These are phyloP conservation scores for Noctua pronuba DNA, from an alignment of 2,888 invertebrate genomes.

Conservation along the genomic window DNA sequence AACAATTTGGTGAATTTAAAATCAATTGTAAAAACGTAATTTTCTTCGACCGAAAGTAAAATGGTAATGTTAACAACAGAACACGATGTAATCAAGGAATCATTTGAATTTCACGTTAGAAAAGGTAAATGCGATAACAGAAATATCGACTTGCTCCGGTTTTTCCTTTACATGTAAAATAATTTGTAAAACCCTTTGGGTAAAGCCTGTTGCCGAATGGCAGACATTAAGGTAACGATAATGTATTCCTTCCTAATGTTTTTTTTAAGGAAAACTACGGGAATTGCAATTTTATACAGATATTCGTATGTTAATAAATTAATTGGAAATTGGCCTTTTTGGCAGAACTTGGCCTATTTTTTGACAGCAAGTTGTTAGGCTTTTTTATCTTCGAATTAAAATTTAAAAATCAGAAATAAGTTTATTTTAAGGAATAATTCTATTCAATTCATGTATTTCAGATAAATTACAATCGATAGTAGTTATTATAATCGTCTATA, in stretches of 20 bases:
- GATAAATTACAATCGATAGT: too few relatives aligned
- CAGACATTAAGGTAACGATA: constrained; percentile 26
- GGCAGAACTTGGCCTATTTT: not conserved
- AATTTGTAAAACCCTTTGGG: constrained; percentile 43
- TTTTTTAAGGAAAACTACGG: constrained; percentile 18
- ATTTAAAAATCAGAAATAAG: not conserved
- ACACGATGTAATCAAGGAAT: constrained; percentile 36
- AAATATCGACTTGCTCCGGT: constrained; percentile 34
- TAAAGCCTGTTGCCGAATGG: constrained; percentile 38
- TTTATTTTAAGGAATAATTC: not conserved
- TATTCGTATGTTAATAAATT: not conserved
- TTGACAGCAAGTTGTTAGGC: not conserved
- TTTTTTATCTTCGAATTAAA: not conserved
- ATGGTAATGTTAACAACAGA: constrained; percentile 38
- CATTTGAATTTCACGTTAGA: constrained; percentile 34
- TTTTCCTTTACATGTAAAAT: constrained; percentile 39
- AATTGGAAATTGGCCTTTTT: not conserved
- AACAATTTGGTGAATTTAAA: not conserved
- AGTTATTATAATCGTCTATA: too few relatives aligned
- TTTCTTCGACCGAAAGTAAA: constrained; percentile 1
- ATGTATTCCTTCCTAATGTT: constrained; percentile 26
- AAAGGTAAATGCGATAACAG: constrained; percentile 28
- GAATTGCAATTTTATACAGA: constrained; percentile 28
- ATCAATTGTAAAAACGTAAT: constrained; percentile 7
- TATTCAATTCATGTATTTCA: too few relatives aligned